A percentile compares a stretch with the other conserved stretches of the same genome.
Evolutionary conservation across 2,113 vertebrate genomes (phyloP).

Genomic region (Psephotus haematonotus): DNA sequence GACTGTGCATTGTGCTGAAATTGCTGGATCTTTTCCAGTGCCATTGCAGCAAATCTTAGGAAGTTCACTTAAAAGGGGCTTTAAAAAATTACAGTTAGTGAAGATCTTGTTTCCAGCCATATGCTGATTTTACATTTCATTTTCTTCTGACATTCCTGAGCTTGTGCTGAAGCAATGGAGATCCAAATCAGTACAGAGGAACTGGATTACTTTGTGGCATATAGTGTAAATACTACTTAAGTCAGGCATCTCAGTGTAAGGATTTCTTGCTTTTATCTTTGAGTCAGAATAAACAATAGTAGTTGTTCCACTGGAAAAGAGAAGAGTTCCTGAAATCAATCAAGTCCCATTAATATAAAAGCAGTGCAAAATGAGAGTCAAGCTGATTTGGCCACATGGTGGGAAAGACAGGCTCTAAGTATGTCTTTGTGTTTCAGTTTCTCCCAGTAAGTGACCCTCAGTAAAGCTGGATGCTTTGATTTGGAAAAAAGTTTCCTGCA

Average conservation of each 20-base stretch:
- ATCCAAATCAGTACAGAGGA: background rate
- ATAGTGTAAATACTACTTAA: background rate
- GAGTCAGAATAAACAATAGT: background rate
- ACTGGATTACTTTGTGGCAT: background rate
- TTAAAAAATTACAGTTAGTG: background rate
- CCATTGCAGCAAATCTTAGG: background rate
- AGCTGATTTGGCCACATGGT: background rate
- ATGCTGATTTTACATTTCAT: background rate
- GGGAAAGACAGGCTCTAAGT: background rate
- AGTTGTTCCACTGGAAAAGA: background rate
- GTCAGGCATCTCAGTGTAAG: background rate
- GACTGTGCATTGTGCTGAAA: background rate
- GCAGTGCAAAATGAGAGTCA: slow-evolving; percentile 3
- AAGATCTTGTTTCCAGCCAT: background rate
- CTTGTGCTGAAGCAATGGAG: background rate
- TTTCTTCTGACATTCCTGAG: background rate
- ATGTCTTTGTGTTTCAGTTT: background rate
- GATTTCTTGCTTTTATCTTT: background rate
- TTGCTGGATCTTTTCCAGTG: background rate
- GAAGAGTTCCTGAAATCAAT: slow-evolving; percentile 18
- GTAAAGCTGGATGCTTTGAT: background rate
- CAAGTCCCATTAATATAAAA: slow-evolving; percentile 15
- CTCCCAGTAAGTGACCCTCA: background rate
- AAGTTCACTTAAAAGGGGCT: background rate
- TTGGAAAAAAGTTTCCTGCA: background rate